Base-by-base conservation (phyloP, 2,113 vertebrate genomes). In the Leucoraja erinaceus region DNA sequence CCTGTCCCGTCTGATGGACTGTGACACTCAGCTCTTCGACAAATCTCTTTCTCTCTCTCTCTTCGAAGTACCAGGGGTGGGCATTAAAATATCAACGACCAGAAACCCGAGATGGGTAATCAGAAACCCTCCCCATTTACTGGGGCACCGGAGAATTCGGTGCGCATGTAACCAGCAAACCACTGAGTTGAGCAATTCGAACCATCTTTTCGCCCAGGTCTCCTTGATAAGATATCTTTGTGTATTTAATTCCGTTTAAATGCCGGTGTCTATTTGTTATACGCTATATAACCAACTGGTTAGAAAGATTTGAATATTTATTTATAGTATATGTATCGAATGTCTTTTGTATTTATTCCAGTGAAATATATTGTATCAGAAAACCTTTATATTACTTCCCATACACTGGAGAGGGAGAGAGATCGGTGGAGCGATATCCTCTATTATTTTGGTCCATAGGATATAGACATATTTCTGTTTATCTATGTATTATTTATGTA, bases 41-140 rank as follows among this genome's bases (percentile, higher is more conserved):
- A 47, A 47, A 47, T 47, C 38, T 47, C 38, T 47, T 47, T 31
- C 18, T 31, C 2, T 33, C 7, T 47, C 25, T 33, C 61, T 66
- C 61, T 31, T 31, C n/a, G n/a, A 20, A 54, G 47, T 84, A 59
- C 8, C 18, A 81, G 81, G 54, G 81, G 22, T 54, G 81, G 81
- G 11, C 47, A 16, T 14, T 47, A 28, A 25, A 56, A 59, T 7
- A 59, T 56, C 70, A 59, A 56, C 8, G 81, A 59, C 47, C 47
- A 84, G 81, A 84, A 84, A 84, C 54, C 28, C 81, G 81, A 84
- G 81, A 84, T 56, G 81, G 33, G 54, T 74, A 47, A 91, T 28
- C 28, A 22, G 68, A 91, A 70, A 91, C 68, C 68, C 68, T 54
- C 4, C 18, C 54, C 63, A 66, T 66, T 70, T 28, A 54, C 20